Evolutionary conservation across 2,113 vertebrate species (phyloP), one percentile per base, ranked within the genome.

Genomic region (Takifugu flavidus): DNA sequence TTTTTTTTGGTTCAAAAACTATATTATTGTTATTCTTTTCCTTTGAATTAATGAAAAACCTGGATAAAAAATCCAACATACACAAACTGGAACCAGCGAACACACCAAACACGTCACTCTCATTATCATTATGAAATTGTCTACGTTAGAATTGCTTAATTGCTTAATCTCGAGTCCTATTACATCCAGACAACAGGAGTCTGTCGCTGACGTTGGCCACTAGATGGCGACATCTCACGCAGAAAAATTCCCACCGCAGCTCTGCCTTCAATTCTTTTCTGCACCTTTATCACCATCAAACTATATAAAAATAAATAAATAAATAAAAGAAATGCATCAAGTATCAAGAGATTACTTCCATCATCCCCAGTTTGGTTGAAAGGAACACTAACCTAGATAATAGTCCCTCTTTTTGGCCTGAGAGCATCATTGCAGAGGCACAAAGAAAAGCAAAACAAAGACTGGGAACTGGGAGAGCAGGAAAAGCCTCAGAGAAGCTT

Each of bases 221-320:
- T 78, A 74, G 85, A 74, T 85, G 85, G 75, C 34, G 61, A 56
- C 43, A 70, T 67, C 60, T 62, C 59, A 60, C 77, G 54, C 13
- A 57, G 43, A 68, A 70, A 61, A 15, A 58, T 2, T 49, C 14
- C 49, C 76, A 58, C 59, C 53, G 29, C n/a, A 27, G 58, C 63
- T 60, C 31, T 57, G 64, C 52, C 66, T 57, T 34, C 51, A 60
- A 70, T 64, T 49, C 46, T 60, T 79, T 65, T 78, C 67, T 65
- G 28, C 2, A 49, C 60, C 49, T 74, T 62, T 49, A 46, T 59
- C 39, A 6, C 56, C 66, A 72, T 53, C 65, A 80, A 70, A 39
- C 7, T 39, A 60, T 62, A 72, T 76, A 85, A 58, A 71, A 62
- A 47, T 14, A 14, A 67, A 68, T 20, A 80, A 70, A 57, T 62